Percentiles rank a stretch among this genome's conserved stretches.
phyloP scores from a whole-genome alignment of 2,888 invertebrate species.

The Steromphala cineraria region DNA sequence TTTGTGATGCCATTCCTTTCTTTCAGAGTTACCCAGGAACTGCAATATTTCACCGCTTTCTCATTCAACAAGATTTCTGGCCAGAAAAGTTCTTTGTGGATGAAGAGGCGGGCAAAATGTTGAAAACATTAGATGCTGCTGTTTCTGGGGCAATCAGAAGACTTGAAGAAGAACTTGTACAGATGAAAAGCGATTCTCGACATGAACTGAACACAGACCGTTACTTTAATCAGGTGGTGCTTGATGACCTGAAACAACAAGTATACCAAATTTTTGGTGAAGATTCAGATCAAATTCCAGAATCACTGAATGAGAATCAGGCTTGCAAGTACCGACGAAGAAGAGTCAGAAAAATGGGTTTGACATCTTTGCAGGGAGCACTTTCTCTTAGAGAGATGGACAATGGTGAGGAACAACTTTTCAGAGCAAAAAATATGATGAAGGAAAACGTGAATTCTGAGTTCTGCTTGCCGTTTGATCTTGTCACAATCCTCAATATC shows the following conservation, averaged over 20 bases:
- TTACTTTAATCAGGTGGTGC: constrained; percentile 24
- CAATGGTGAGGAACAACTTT: no score
- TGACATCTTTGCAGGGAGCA: constrained; percentile 31
- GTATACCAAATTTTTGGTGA: constrained; percentile 56
- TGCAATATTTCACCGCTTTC: constrained; percentile 33
- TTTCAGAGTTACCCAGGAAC: constrained; percentile 1
- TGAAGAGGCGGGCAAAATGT: constrained; percentile 14
- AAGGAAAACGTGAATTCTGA: constrained; percentile 34
- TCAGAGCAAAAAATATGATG: constrained; percentile 13
- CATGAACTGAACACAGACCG: not conserved
- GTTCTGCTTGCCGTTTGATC: constrained; percentile 35
- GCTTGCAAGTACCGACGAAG: constrained; percentile 41
- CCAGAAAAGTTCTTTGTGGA: constrained; percentile 30
- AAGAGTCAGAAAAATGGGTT: constrained; percentile 37
- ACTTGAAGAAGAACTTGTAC: constrained; percentile 45
- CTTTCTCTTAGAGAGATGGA: constrained; percentile 25
- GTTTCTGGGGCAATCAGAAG: constrained; percentile 37
- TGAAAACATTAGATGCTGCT: constrained; percentile 39
- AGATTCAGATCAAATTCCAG: constrained; percentile 39
- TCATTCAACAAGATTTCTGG: constrained; percentile 34
- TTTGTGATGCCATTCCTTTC: constrained; percentile 45
- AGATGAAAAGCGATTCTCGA: constrained; percentile 34
- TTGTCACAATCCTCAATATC: constrained; percentile 35
- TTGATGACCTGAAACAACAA: constrained; percentile 40
- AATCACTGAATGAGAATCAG: constrained; percentile 25